These are phyloP conservation scores for Caenorhabditis angaria DNA, from an alignment of 2,888 invertebrate genomes.

Conservation along the genomic window DNA sequence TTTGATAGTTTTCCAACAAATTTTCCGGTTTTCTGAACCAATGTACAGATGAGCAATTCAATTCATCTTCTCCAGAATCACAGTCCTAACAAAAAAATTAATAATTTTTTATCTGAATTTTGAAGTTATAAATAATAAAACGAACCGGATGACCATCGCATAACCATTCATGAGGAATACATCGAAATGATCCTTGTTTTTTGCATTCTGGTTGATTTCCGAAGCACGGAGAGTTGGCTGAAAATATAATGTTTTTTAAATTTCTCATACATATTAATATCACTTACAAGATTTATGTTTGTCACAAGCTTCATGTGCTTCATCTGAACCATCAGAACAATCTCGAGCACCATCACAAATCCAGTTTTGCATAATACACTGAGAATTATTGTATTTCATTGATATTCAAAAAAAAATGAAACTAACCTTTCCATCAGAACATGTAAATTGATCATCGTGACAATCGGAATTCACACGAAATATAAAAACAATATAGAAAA, in stretches of 20 bases:
- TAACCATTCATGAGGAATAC: slow-evolving; percentile 52
- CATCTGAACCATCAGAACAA: slow-evolving; percentile 44
- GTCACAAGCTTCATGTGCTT: slow-evolving; percentile 41
- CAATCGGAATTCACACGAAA: slow-evolving; percentile 11
- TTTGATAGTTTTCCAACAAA: slow-evolving; percentile 23
- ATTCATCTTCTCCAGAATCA: slow-evolving; percentile 44
- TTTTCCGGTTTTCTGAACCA: slow-evolving; percentile 27
- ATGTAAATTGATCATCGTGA: slow-evolving; percentile 22
- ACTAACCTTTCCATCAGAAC: slow-evolving; percentile 26
- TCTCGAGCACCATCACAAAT: slow-evolving; percentile 50
- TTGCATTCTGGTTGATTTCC: slow-evolving; percentile 52
- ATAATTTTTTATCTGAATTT: too few relatives aligned
- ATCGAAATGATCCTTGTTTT: slow-evolving; percentile 36
- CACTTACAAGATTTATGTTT: slow-evolving; percentile 24
- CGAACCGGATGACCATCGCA: slow-evolving; percentile 50
- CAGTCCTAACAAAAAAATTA: slow-evolving; percentile 30
- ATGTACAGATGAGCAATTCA: slow-evolving; percentile 22
- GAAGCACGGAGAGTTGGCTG: slow-evolving; percentile 44
- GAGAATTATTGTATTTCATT: not conserved
- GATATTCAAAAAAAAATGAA: slow-evolving; percentile 9
- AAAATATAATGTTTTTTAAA: too few relatives aligned
- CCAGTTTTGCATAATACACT: slow-evolving; percentile 45
- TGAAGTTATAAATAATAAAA: too few relatives aligned
- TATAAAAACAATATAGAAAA: slow-evolving; percentile 10
- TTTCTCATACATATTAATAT: not conserved